Conservation (phyloP, 1,140 invertebrate species). For the Solen grandis region DNA sequence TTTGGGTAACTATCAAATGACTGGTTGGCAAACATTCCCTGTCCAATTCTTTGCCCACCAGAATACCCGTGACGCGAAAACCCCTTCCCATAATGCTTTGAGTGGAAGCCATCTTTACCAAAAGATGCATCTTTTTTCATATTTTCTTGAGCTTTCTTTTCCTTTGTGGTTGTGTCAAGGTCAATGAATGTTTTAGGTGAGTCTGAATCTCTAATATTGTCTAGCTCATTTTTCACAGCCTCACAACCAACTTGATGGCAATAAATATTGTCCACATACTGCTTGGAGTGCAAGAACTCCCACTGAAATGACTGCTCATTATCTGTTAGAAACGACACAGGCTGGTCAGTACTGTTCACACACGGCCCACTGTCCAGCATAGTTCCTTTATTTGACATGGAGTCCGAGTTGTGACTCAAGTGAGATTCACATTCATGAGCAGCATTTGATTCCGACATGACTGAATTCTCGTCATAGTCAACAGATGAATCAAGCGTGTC, state of each 20-base stretch:
- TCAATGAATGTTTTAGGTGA: slow-evolving; percentile 52
- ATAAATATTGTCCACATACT: slow-evolving; percentile 54
- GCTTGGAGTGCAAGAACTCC: slow-evolving; percentile 53
- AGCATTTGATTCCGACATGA: slow-evolving; percentile 33
- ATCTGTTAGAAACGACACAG: background rate
- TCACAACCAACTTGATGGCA: slow-evolving; percentile 38
- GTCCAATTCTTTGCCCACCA: background rate
- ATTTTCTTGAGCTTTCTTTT: slow-evolving; percentile 35
- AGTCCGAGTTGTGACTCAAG: slow-evolving; percentile 7
- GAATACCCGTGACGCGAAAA: slow-evolving; percentile 2
- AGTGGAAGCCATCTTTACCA: slow-evolving; percentile 4
- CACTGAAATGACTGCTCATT: slow-evolving; percentile 13
- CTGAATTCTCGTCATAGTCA: slow-evolving; percentile 53
- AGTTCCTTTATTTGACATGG: slow-evolving; percentile 17
- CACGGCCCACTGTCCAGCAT: background rate
- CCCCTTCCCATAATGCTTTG: slow-evolving; percentile 45
- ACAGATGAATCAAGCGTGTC: slow-evolving; percentile 42
- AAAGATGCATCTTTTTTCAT: background rate
- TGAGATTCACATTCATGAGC: slow-evolving; percentile 29
- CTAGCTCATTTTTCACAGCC: slow-evolving; percentile 39
- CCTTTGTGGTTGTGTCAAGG: slow-evolving; percentile 51
- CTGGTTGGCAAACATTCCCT: slow-evolving; percentile 32
- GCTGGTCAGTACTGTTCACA: background rate
- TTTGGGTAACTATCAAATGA: slow-evolving; percentile 28
- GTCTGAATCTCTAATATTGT: slow-evolving; percentile 42